Base-by-base conservation (phyloP, 2,113 vertebrate species). In the Menura novaehollandiae region DNA sequence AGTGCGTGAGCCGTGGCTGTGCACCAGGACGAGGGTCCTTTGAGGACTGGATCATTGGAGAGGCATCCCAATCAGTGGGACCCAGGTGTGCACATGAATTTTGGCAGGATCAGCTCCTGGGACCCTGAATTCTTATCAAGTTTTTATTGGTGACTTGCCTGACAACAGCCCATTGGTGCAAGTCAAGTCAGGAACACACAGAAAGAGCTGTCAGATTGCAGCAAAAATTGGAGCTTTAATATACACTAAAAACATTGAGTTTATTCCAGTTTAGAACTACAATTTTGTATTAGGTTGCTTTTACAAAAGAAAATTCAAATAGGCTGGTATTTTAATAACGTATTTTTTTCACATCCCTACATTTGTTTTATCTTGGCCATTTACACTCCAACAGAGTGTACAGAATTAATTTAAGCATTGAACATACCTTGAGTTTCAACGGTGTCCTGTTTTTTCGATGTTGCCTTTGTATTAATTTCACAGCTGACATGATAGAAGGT, bases 401-500 rank as follows among this genome's bases (percentile, higher is more conserved):
- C n/a, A n/a, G 94, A 90, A 97, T 27, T 63, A 91, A 89, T 52
- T 85, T 46, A 94, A 96, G 64, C 53, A 63, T 26, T 49, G 82
- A 80, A 95, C 96, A 17, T 98, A 99, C 99, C 99, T 97, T 99
- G 98, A 27, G 98, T 98, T 98, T 99, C 99, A 41, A 99, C 97
- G 32, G 97, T 98, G 17, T 99, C 99, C 84, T 98, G 98, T 92
- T 99, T 99, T 97, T 99, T 99, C 84, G 98, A 98, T 94, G 98
- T 98, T 85, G 98, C 97, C 97, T 99, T 99, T 94, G 97, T 98
- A 97, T 98, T 99, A 91, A 99, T 98, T 98, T 99, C 99, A 92
- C 99, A 99, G 98, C 99, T 99, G 97, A 99, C 98, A 74, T 99
- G 99, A 97, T 99, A 99, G 97, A 99, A 99, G 77, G 98, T 99